Evolutionary conservation across 2,797 vertebrate genomes (phyloP).

Genomic region (Sebastes paucispinis): DNA sequence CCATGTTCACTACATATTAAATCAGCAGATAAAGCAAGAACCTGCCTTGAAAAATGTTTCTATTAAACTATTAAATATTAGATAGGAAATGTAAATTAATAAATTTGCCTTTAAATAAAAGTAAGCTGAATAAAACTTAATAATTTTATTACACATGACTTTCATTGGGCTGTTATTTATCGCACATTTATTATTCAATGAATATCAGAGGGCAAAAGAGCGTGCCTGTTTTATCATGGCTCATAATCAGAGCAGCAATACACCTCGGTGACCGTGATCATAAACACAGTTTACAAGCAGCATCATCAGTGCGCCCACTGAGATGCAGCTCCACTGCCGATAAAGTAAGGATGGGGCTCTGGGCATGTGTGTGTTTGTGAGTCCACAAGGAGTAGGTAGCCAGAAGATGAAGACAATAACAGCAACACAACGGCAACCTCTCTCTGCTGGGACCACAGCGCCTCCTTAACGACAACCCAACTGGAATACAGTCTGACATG

Average conservation of each 20-base stretch:
- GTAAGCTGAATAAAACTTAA: not conserved
- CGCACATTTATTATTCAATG: not conserved
- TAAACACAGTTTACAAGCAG: constrained; percentile 37
- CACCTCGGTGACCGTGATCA: constrained; percentile 19
- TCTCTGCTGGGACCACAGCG: constrained; percentile 20
- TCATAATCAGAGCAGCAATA: constrained; percentile 37
- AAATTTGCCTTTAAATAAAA: not conserved
- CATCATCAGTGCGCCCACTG: constrained; percentile 17
- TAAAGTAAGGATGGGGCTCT: not conserved
- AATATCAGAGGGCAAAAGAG: not conserved
- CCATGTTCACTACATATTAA: not conserved
- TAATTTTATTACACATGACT: not conserved
- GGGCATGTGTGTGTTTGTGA: constrained; percentile 1
- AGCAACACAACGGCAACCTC: constrained; percentile 23
- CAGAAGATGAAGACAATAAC: constrained; percentile 49
- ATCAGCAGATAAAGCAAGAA: not conserved
- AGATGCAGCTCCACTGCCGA: constrained; percentile 13
- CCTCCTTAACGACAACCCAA: constrained; percentile 30
- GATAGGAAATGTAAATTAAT: not conserved
- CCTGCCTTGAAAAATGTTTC: not conserved
- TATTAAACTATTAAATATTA: not conserved
- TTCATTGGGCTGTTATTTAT: not conserved
- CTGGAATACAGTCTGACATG: constrained; percentile 11
- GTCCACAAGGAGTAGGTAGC: constrained; percentile 28
- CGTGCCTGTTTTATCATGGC: constrained; percentile 20